Evolutionary conservation across 2,113 vertebrate genomes (phyloP).

Genomic region (Leiothrix lutea): DNA sequence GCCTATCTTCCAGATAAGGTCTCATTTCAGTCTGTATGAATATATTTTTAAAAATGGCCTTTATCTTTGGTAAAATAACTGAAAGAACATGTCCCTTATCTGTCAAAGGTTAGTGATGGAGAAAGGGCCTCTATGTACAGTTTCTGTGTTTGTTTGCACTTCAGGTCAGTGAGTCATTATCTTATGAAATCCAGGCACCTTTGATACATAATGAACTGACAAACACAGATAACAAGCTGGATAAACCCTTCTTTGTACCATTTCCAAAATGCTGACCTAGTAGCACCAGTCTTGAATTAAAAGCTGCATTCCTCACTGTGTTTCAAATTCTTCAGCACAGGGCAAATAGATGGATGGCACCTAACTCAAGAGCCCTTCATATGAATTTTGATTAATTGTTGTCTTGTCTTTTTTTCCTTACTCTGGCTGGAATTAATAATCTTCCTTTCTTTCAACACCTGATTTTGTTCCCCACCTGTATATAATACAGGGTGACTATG

Average conservation of each 20-base stretch:
- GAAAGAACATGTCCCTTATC: not conserved
- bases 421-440: not conserved
- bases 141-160: constrained; percentile 57
- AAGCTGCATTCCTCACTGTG: constrained; percentile 1
- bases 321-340: constrained; percentile 18
- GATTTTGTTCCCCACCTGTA: not conserved
- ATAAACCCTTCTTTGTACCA: constrained; percentile 47
- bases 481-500: not conserved
- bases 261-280: constrained; percentile 36
- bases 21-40: not conserved
- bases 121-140: not conserved
- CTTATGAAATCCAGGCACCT: constrained; percentile 54
- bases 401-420: constrained; percentile 35
- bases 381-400: not conserved
- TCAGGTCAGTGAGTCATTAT: constrained; percentile 57
- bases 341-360: not conserved
- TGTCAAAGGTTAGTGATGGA: not conserved
- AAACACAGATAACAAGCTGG: constrained; percentile 58
- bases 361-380: not conserved
- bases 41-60: not conserved
- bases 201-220: constrained; percentile 51
- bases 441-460: constrained; percentile 56
- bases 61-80: constrained; percentile 6
- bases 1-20: not conserved
- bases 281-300: not conserved